Evolutionary conservation across 2,113 vertebrate genomes (phyloP), one percentile per base, ranked within the genome.

Genomic region (Meles meles): DNA sequence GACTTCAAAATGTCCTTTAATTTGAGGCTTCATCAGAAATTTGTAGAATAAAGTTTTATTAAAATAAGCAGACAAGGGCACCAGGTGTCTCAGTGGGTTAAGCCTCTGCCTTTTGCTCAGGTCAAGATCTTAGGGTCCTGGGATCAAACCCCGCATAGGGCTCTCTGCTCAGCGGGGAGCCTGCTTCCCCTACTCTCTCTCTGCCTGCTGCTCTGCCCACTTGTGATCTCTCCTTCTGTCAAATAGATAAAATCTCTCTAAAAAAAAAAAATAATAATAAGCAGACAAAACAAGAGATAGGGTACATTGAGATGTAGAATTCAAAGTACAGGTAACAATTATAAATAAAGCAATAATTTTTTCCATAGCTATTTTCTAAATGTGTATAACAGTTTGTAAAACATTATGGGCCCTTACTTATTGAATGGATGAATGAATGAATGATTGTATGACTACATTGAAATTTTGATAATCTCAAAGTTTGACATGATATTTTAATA

Each of bases 1-100:
- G 25, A 82, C 20, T 86, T 93, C 20, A 94, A 95, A 98, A 81
- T 94, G 6, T 83, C 34, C 15, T 65, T 97, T 63, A 93, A 37
- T 11, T 88, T 74, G 65, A 92, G 42, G 39, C 90, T 42, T 72
- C 90, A 34, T 42, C 15, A 95, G 80, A 72, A 79, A 91, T 86
- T n/a, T 1, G 29, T 47, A 82, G 3, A 67, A 69, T 55, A 6
- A 63, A 69, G 3, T 83, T 90, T 91, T 21, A 49, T 61, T 63
- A 57, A 90, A 83, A 29, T 55, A 85, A 59, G 4, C 6, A 93
- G 3, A 71, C 9, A 72, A 86, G 52, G 17, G 17, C 52, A 55
- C 17, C 52, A 55, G 52, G 52, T 55, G 52, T 55, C 52, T 55
- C 52, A 55, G 52, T 55, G 52, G 52, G 52, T 55, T 55, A 55